Evolutionary conservation across 2,113 vertebrate genomes (phyloP).

Genomic region (Solea senegalensis): DNA sequence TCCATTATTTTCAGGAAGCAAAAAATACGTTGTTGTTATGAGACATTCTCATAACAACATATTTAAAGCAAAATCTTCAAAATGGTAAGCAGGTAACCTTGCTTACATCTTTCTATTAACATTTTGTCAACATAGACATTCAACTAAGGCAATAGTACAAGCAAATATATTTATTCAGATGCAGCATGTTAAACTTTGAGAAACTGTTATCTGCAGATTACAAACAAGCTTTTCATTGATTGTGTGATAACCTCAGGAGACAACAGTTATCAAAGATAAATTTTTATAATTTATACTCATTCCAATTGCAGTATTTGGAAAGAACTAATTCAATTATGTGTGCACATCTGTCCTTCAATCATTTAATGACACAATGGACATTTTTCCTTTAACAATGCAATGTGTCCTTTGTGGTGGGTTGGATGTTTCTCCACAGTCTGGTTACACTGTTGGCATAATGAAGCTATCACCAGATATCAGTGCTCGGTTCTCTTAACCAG

Average conservation of each 20-base stretch:
- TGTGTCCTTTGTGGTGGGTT: not conserved
- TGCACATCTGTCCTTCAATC: slow-evolving; percentile 8
- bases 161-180: slow-evolving; percentile 28
- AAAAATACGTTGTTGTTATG: too few species aligned
- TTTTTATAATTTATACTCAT: too few species aligned
- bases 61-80: too few species aligned
- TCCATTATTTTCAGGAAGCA: not conserved
- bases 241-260: slow-evolving; percentile 19
- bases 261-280: too few species aligned
- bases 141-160: too few species aligned
- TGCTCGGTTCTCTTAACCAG: not conserved
- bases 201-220: slow-evolving; percentile 36
- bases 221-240: slow-evolving; percentile 28
- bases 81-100: not conserved
- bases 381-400: too few species aligned
- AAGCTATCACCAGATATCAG: not conserved
- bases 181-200: slow-evolving; percentile 16
- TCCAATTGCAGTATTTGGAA: not conserved
- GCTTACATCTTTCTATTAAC: not conserved
- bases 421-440: not conserved
- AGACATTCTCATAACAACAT: too few species aligned
- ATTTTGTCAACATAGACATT: too few species aligned
- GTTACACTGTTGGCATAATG: not conserved
- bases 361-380: not conserved
- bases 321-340: not conserved